Evolutionary conservation across 2,113 vertebrate genomes (phyloP).

Genomic region (Zosterops hypoxanthus): DNA sequence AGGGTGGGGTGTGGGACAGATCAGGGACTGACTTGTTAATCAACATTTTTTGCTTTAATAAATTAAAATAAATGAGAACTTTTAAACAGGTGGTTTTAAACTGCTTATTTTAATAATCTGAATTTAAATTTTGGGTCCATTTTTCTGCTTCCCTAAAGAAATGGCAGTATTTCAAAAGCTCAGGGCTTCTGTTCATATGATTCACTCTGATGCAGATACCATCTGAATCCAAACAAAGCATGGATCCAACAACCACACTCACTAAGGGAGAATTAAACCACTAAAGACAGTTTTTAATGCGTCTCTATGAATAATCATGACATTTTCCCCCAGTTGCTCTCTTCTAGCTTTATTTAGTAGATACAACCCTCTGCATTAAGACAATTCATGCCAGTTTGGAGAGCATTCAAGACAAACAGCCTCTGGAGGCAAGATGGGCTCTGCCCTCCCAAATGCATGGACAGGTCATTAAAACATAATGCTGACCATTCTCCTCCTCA

Average conservation of each 20-base stretch:
- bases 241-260: neutral
- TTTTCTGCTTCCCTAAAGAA: neutral
- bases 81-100: neutral
- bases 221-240: constrained; percentile 16
- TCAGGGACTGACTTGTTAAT: neutral
- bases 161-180: neutral
- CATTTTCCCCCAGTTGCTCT: neutral
- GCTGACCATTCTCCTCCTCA: neutral
- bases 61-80: neutral
- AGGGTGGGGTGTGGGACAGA: neutral
- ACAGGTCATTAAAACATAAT: neutral
- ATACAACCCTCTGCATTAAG: neutral
- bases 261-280: neutral
- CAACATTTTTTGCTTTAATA: neutral
- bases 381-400: neutral
- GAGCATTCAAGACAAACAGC: neutral
- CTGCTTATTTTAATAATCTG: neutral
- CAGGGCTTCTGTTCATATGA: neutral
- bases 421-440: neutral
- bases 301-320: neutral
- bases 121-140: neutral
- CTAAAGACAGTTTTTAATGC: neutral
- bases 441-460: fast-evolving
- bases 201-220: constrained; percentile 6
- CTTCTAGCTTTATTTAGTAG: neutral